Evolutionary conservation across 1,140 invertebrate genomes (phyloP).

Genomic region (Lordiphosa collinella): DNA sequence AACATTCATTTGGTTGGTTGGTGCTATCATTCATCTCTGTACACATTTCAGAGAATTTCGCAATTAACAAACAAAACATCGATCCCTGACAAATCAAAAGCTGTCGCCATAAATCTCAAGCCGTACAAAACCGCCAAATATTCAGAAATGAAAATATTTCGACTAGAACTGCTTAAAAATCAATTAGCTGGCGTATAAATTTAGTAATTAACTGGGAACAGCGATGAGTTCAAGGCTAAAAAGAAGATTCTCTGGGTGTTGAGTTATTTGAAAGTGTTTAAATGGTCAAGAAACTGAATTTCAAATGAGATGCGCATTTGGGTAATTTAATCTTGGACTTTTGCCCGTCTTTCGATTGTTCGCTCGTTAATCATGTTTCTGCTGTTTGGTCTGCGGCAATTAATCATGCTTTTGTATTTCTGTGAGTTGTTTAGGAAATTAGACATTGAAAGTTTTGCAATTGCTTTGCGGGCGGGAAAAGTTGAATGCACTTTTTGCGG

Average conservation of each 20-base stretch:
- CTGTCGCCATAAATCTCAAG: slow-evolving; percentile 22
- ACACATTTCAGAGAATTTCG: no score
- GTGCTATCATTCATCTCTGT: no score
- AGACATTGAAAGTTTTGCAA: slow-evolving; percentile 19
- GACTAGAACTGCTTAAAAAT: slow-evolving; percentile 58
- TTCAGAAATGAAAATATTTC: slow-evolving; percentile 1
- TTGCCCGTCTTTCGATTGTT: slow-evolving; percentile 39
- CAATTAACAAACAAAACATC: no score
- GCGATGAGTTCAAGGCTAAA: slow-evolving; percentile 59
- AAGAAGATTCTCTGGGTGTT: slow-evolving; percentile 8
- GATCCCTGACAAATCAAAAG: slow-evolving; percentile 4
- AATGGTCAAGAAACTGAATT: slow-evolving; percentile 3
- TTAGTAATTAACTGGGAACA: slow-evolving; percentile 51
- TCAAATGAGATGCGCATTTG: slow-evolving; percentile 23
- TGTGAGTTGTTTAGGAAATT: slow-evolving; percentile 25
- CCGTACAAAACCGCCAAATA: slow-evolving; percentile 1
- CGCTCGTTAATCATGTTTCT: slow-evolving; percentile 63
- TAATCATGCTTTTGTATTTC: slow-evolving; percentile 39
- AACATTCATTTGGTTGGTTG: no score
- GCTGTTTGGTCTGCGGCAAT: slow-evolving; percentile 52
- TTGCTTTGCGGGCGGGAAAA: slow-evolving; percentile 27
- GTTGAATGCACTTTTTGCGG: slow-evolving; percentile 56
- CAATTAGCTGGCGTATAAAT: slow-evolving; percentile 58
- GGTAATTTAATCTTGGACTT: slow-evolving; percentile 62
- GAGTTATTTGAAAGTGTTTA: slow-evolving; percentile 20